Percentiles rank a stretch among this genome's conserved stretches.
These are phyloP conservation scores for Oasisia sp. DNA, from an alignment of 2,888 invertebrate genomes.

Conservation along the genomic window DNA sequence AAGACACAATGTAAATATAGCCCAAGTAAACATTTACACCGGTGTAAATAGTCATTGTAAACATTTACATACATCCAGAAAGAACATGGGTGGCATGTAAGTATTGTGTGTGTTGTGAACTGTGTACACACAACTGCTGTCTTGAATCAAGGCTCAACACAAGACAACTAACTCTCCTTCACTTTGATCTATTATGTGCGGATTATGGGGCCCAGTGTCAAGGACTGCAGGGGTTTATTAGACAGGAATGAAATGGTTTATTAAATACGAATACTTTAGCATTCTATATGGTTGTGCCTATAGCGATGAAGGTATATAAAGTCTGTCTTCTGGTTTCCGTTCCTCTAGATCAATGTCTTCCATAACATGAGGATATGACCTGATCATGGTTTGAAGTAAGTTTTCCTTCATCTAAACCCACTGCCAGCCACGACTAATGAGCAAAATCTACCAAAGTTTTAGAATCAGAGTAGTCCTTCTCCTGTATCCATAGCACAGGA, in stretches of 20 bases:
- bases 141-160: background rate
- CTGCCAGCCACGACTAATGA: background rate
- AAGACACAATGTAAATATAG: background rate
- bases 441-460: background rate
- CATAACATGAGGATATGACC: too few species aligned
- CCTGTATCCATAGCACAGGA: background rate
- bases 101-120: background rate
- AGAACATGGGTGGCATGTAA: background rate
- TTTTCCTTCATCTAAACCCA: background rate
- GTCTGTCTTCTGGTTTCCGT: too few species aligned
- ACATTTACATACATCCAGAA: slow-evolving; percentile 9
- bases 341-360: too few species aligned
- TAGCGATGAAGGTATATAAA: too few species aligned
- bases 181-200: too few species aligned
- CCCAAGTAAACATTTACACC: background rate
- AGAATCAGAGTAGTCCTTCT: background rate
- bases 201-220: too few species aligned
- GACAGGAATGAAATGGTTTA: too few species aligned
- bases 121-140: background rate
- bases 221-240: too few species aligned
- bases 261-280: too few species aligned
- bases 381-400: too few species aligned
- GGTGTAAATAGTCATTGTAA: background rate
- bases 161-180: background rate
- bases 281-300: too few species aligned